These are phyloP conservation scores for Zosterops japonicus DNA, from an alignment of 2,113 vertebrate genomes.

Conservation along the genomic window DNA sequence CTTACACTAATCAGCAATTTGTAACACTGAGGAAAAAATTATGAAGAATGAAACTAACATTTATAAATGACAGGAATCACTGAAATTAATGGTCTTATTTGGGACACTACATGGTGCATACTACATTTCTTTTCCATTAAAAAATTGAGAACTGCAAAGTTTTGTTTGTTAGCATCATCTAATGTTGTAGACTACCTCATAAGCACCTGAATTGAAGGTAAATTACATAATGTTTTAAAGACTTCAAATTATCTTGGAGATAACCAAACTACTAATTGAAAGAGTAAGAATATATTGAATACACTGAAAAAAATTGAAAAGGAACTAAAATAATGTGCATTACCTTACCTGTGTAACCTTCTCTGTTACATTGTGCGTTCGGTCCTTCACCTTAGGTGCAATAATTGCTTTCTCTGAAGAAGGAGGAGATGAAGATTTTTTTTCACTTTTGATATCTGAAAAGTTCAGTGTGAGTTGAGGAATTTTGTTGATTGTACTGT, in stretches of 20 bases:
- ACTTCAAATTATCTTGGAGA: neutral
- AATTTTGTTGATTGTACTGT: constrained; percentile 98
- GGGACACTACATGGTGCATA: neutral
- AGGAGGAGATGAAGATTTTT: constrained; percentile 92
- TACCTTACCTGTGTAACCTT: constrained; percentile 95
- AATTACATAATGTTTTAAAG: neutral
- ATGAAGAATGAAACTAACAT: neutral
- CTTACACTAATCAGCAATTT: neutral
- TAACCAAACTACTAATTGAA: neutral
- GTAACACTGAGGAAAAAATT: neutral
- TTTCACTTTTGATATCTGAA: constrained; percentile 91
- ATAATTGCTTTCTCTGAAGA: constrained; percentile 96
- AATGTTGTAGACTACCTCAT: neutral
- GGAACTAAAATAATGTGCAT: neutral
- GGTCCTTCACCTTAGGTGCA: constrained; percentile 97
- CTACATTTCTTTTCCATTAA: neutral
- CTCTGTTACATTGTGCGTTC: constrained; percentile 98
- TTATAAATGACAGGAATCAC: neutral
- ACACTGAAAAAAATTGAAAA: neutral
- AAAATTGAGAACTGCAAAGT: neutral
- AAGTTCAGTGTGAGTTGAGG: constrained; percentile 97
- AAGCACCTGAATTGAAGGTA: neutral
- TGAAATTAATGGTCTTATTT: neutral
- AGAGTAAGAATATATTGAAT: neutral
- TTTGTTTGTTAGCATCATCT: neutral